Percentiles rank a stretch among this genome's conserved stretches.
phyloP scores from a whole-genome alignment of 2,888 invertebrate genomes.

The Hirtodrosophila confusa region DNA sequence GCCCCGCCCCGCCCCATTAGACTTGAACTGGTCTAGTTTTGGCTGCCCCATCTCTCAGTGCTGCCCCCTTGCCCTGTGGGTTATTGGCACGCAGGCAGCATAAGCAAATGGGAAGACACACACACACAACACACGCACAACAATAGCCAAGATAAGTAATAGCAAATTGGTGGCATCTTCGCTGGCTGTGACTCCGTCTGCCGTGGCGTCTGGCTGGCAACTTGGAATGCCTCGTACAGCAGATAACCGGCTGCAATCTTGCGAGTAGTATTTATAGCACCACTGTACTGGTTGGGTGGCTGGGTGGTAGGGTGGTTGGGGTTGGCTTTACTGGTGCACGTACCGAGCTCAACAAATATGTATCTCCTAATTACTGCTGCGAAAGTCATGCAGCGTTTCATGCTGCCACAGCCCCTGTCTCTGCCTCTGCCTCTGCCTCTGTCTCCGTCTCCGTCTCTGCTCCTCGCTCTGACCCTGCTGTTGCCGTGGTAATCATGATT shows the following conservation, averaged over 20 bases:
- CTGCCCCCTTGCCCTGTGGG: constrained; percentile 17
- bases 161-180: constrained; percentile 67
- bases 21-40: constrained; percentile 22
- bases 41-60: not conserved
- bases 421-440: not conserved
- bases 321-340: constrained; percentile 33
- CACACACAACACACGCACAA: constrained; percentile 34
- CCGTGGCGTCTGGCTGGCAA: not conserved
- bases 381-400: constrained; percentile 41
- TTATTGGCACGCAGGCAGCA: constrained; percentile 63
- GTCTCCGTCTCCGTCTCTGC: constrained; percentile 8
- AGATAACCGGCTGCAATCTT: constrained; percentile 49
- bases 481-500: constrained; percentile 70
- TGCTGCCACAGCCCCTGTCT: constrained; percentile 9
- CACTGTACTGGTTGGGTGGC: constrained; percentile 15
- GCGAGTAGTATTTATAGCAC: constrained; percentile 52
- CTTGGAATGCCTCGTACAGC: constrained; percentile 33
- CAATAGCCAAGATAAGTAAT: constrained; percentile 69
- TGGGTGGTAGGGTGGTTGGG: not conserved
- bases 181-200: not conserved
- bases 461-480: constrained; percentile 12
- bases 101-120: constrained; percentile 53
- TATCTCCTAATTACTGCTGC: constrained; percentile 67
- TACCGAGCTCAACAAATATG: constrained; percentile 52
- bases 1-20: not conserved